phyloP scores from a whole-genome alignment of 1,140 invertebrate species.

The Drosophila azteca region DNA sequence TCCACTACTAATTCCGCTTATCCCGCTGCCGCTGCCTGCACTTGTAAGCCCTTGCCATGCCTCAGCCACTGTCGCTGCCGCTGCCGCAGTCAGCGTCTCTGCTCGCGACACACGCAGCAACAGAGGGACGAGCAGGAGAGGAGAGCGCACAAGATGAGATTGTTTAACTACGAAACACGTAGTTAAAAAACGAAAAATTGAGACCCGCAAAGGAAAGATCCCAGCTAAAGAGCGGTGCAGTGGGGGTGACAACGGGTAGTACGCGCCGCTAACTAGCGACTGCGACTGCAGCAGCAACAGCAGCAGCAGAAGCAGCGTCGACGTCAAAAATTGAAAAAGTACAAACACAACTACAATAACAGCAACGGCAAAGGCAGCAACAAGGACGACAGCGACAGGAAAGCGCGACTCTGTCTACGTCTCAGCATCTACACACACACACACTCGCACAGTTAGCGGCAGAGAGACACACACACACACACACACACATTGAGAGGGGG shows the following conservation, averaged over 20 bases:
- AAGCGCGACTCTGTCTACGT: slow-evolving; percentile 31
- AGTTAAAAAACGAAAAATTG: slow-evolving; percentile 80
- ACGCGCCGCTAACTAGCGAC: slow-evolving; percentile 41
- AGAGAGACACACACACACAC: slow-evolving; percentile 23
- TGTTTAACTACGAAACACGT: slow-evolving; percentile 84
- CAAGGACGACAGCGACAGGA: slow-evolving; percentile 13
- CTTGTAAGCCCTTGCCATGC: slow-evolving; percentile 43
- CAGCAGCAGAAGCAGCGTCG: slow-evolving; percentile 47
- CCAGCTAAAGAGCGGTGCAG: slow-evolving; percentile 4
- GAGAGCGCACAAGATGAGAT: slow-evolving; percentile 78
- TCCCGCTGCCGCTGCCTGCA: slow-evolving; percentile 41
- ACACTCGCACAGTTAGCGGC: slow-evolving; percentile 28
- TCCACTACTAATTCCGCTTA: slow-evolving; percentile 70
- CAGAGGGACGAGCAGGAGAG: slow-evolving; percentile 54
- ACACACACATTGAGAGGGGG: slow-evolving; percentile 54
- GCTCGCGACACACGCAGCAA: slow-evolving; percentile 25
- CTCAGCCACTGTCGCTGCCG: not conserved
- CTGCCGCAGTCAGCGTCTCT: slow-evolving; percentile 17
- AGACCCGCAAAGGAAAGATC: slow-evolving; percentile 58
- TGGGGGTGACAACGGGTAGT: not conserved
- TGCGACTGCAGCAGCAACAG: slow-evolving; percentile 6
- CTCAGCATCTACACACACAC: slow-evolving; percentile 28
- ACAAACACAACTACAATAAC: slow-evolving; percentile 61
- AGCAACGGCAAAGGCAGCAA: slow-evolving; percentile 8
- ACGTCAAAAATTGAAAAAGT: slow-evolving; percentile 70